A percentile compares a stretch with the other conserved stretches of the same genome.
These are phyloP conservation scores for Hippocampus abdominalis DNA, from an alignment of 2,113 vertebrate genomes.

Conservation along the genomic window DNA sequence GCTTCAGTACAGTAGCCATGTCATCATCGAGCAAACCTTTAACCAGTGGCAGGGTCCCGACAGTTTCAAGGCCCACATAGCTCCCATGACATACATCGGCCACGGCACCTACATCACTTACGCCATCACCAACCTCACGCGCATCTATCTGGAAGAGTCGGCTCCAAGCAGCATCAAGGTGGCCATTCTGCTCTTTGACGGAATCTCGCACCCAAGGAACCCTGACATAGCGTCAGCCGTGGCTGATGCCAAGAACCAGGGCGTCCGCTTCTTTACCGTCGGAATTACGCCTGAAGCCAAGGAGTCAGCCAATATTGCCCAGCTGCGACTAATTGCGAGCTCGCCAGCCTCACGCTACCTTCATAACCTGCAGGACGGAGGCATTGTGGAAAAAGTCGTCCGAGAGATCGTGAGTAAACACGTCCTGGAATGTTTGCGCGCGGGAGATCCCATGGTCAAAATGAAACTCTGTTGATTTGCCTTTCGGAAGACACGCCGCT, in stretches of 20 bases:
- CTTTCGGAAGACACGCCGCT: neutral
- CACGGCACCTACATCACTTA: slow-evolving; percentile 89
- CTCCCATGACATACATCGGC: slow-evolving; percentile 79
- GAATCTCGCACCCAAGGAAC: slow-evolving; percentile 84
- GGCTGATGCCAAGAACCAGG: slow-evolving; percentile 84
- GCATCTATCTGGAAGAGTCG: slow-evolving; percentile 81
- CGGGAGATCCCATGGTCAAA: neutral
- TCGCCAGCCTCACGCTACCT: slow-evolving; percentile 78
- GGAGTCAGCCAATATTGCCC: slow-evolving; percentile 72
- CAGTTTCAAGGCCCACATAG: slow-evolving; percentile 75
- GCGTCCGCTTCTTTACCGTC: slow-evolving; percentile 81
- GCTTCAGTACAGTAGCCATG: slow-evolving; percentile 89
- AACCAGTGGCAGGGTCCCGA: slow-evolving; percentile 79
- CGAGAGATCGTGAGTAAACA: slow-evolving; percentile 81
- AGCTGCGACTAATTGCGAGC: slow-evolving; percentile 78
- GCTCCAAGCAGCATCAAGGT: slow-evolving; percentile 73
- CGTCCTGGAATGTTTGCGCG: neutral
- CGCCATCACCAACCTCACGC: slow-evolving; percentile 88
- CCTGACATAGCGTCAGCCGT: slow-evolving; percentile 83
- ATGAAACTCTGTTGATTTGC: neutral
- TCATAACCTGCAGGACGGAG: slow-evolving; percentile 83
- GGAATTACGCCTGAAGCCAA: slow-evolving; percentile 84
- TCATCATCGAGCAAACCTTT: slow-evolving; percentile 83
- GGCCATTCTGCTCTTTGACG: slow-evolving; percentile 82
- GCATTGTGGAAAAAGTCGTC: slow-evolving; percentile 76